These are phyloP conservation scores for Orthonevra nobilis DNA, from an alignment of 2,888 invertebrate genomes.

Conservation along the genomic window DNA sequence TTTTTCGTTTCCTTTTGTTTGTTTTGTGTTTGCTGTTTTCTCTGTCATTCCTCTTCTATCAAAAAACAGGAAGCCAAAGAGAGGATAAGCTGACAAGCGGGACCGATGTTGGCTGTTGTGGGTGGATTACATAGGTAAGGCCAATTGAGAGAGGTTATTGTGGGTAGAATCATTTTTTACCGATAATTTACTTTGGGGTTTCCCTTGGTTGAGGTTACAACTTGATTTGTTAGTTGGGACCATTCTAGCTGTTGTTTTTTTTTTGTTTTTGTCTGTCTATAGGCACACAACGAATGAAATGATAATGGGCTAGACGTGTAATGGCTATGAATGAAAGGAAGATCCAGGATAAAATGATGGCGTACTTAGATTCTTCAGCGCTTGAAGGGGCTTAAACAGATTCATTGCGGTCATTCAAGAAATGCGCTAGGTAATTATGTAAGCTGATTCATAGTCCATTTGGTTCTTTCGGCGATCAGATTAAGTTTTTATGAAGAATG, in stretches of 20 bases:
- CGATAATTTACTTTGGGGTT: conserved; percentile 69
- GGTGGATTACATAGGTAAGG: conserved; percentile 51
- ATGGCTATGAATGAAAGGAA: conserved; percentile 41
- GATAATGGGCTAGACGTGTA: conserved; percentile 62
- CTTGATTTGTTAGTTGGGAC: conserved; percentile 67
- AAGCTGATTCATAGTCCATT: no score
- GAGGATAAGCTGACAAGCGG: conserved; percentile 46
- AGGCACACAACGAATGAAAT: conserved; percentile 52
- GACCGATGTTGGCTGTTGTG: conserved; percentile 25
- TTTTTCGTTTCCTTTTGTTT: conserved; percentile 29
- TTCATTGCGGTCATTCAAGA: conserved; percentile 44
- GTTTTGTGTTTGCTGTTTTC: conserved; percentile 8
- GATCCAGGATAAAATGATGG: conserved; percentile 12
- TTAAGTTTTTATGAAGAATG: no score
- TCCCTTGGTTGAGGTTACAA: conserved; percentile 53
- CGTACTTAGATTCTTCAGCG: conserved; percentile 47
- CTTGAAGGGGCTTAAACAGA: conserved; percentile 30
- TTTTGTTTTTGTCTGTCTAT: conserved; percentile 8
- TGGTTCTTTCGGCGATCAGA: no score
- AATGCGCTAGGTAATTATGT: no score
- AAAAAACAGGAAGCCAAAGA: neutral
- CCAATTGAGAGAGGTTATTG: conserved; percentile 46
- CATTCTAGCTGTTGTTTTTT: conserved; percentile 33
- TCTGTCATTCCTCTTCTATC: conserved; percentile 47
- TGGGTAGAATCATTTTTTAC: conserved; percentile 49